Evolutionary conservation across 1,140 invertebrate species (phyloP), one percentile per base, ranked within the genome.

Genomic region (Galendromus occidentalis): DNA sequence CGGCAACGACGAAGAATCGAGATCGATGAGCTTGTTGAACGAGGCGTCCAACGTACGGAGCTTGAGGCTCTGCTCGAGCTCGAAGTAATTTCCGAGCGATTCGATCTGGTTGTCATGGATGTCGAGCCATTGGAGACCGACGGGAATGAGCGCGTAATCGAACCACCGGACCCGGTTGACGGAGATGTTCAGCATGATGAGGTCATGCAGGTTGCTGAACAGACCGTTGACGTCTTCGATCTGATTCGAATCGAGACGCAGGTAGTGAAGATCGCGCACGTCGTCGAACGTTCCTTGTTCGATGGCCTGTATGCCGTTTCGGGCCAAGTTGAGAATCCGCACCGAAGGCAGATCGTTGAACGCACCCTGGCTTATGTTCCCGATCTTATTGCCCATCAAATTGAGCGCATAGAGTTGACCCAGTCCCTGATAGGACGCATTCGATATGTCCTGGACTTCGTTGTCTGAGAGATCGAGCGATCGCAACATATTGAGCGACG

Each of bases 161-260:
- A 94, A 93, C 82, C 85, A 85, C 71, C 87, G 82, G 69, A 94
- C 78, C 71, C 85, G 83, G 78, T 94, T 94, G 76, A 89, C 87
- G 28, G 87, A 91, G 66, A 92, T 84, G 77, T 93, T 94, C 28
- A 94, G 76, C 87, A 87, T 91, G 69, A 88, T 77, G 47, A 94
- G 76, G 69, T 83, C 85, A 0, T 85, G 82, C 71, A 91, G 83
- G 71, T 88, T 85, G 67, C 82, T 82, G 74, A 93, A 91, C 20
- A 90, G 78, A 4, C 85, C 86, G 72, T 85, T 86, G 63, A 93
- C 88, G 71, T 91, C 86, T 14, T 82, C 84, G 25, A 93, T 76
- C 66, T 83, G 80, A 76, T 94, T 94, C 25, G 85, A 84, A 75
- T 93, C 89, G 30, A 94, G 73, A 65, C 88, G 78, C 51, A 94